Evolutionary conservation across 2,797 vertebrate genomes (phyloP).

Genomic region (Labeo calbasu): DNA sequence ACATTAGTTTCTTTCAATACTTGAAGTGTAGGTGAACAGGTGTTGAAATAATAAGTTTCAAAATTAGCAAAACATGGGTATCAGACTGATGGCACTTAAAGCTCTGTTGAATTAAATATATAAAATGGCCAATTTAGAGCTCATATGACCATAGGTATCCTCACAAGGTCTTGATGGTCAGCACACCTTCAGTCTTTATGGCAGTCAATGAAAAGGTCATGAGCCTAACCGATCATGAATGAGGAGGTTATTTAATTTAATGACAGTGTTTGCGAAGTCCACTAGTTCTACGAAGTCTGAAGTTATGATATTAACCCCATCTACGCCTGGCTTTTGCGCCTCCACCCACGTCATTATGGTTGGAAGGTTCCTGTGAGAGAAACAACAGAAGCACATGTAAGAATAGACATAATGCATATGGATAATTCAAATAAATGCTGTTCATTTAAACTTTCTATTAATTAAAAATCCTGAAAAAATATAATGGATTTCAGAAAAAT

Average conservation of each 20-base stretch:
- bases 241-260: slow-evolving; percentile 89
- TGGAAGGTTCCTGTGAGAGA: slow-evolving; percentile 87
- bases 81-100: slow-evolving; percentile 14
- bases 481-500: not conserved
- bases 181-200: not conserved
- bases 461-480: not conserved
- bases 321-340: slow-evolving; percentile 86
- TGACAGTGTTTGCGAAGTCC: slow-evolving; percentile 93
- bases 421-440: not conserved
- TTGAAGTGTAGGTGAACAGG: not conserved
- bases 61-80: not conserved
- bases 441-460: not conserved
- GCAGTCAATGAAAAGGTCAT: slow-evolving; percentile 16
- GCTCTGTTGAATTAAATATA: not conserved
- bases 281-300: slow-evolving; percentile 98
- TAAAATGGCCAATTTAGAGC: not conserved
- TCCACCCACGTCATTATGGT: slow-evolving; percentile 94
- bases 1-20: not conserved
- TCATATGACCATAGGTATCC: not conserved
- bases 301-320: slow-evolving; percentile 96
- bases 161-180: not conserved
- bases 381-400: not conserved
- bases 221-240: slow-evolving; percentile 70
- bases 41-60: not conserved
- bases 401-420: not conserved